Evolutionary conservation across 2,113 vertebrate genomes (phyloP).

Genomic region (Perccottus glenii): DNA sequence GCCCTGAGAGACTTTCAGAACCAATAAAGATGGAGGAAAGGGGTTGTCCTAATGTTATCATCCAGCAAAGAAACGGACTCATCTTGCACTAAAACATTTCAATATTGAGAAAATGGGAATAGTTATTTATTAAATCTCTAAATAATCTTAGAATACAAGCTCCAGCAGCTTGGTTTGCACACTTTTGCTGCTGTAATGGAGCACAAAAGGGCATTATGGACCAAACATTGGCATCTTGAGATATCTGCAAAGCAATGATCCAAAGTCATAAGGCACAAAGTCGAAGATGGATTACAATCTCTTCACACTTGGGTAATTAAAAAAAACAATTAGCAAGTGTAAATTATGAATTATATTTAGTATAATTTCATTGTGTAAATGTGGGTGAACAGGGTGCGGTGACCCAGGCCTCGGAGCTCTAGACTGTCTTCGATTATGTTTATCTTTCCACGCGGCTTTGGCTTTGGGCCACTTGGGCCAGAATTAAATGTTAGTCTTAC

Average conservation of each 20-base stretch:
- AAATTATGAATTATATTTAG: neutral
- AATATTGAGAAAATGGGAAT: too few relatives aligned
- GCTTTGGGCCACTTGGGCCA: neutral
- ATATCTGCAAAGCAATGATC: neutral
- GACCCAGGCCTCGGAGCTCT: neutral
- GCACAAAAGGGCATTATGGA: too few relatives aligned
- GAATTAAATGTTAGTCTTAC: neutral
- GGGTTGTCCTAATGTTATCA: too few relatives aligned
- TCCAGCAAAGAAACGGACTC: too few relatives aligned
- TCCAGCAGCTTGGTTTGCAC: too few relatives aligned
- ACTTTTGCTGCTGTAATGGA: too few relatives aligned
- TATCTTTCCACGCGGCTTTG: constrained; percentile 21
- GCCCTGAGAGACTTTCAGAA: too few relatives aligned
- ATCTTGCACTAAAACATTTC: too few relatives aligned
- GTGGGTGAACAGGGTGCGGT: neutral
- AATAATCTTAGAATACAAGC: too few relatives aligned
- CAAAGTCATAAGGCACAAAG: neutral
- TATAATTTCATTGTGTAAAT: neutral
- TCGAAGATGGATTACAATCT: neutral
- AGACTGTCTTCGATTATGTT: neutral
- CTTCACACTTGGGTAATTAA: neutral
- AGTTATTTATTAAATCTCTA: too few relatives aligned
- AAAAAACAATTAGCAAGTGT: constrained; percentile 1
- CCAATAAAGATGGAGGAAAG: too few relatives aligned
- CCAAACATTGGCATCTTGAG: too few relatives aligned